phyloP scores from a whole-genome alignment of 2,888 invertebrate species.

The Tiliacea citrago region DNA sequence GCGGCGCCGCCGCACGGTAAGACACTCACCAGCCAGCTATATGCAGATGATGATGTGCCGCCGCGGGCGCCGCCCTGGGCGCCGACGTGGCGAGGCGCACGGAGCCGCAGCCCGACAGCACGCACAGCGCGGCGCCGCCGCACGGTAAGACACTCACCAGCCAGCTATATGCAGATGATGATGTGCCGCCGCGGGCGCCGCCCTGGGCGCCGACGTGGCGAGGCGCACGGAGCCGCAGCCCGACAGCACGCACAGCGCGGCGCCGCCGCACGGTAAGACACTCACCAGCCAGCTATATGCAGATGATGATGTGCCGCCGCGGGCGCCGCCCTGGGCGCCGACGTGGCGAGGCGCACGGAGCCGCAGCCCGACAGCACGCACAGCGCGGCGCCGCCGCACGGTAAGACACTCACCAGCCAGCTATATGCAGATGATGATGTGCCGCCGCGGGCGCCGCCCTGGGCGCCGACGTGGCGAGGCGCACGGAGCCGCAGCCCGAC shows the following conservation, averaged over 20 bases:
- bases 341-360: constrained; percentile 89
- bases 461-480: constrained; percentile 85
- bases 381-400: constrained; percentile 84
- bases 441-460: constrained; percentile 61
- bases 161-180: constrained; percentile 22
- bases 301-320: constrained; percentile 15
- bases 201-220: constrained; percentile 79
- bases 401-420: constrained; percentile 13
- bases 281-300: constrained; percentile 27
- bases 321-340: constrained; percentile 78
- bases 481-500: constrained; percentile 94
- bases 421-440: constrained; percentile 16
- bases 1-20: constrained; percentile 81
- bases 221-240: constrained; percentile 93
- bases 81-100: constrained; percentile 87
- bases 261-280: constrained; percentile 71
- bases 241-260: constrained; percentile 91
- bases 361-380: constrained; percentile 94
- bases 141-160: constrained; percentile 1
- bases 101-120: constrained; percentile 94
- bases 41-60: constrained; percentile 13
- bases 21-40: constrained; percentile 23
- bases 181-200: constrained; percentile 46
- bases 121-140: constrained; percentile 87
- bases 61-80: constrained; percentile 72